Conservation (phyloP, 2,113 vertebrate genomes). For the Hepsetus odoe region DNA sequence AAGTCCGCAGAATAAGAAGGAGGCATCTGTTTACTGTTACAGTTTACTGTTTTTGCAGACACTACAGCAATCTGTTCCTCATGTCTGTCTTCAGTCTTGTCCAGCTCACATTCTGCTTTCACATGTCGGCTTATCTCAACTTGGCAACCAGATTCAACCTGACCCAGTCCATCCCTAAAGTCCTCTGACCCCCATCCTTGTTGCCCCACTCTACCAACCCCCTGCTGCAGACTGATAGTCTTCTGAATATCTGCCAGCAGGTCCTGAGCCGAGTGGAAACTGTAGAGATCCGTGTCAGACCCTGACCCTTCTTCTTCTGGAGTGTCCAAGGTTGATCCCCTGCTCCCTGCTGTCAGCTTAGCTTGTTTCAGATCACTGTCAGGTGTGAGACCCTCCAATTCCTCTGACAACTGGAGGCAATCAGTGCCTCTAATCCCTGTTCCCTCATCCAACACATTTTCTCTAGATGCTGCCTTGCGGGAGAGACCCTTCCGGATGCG, state of each 20-base stretch:
- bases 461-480: slow-evolving; percentile 81
- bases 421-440: slow-evolving; percentile 57
- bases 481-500: slow-evolving; percentile 87
- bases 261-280: slow-evolving; percentile 94
- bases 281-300: slow-evolving; percentile 92
- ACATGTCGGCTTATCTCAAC: background rate
- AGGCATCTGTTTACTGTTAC: background rate
- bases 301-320: slow-evolving; percentile 81
- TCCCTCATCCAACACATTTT: slow-evolving; percentile 80
- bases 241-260: slow-evolving; percentile 92
- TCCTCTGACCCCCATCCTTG: background rate
- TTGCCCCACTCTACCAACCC: slow-evolving; percentile 51
- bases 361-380: slow-evolving; percentile 79
- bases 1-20: background rate
- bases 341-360: slow-evolving; percentile 66
- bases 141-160: background rate
- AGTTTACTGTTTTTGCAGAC: background rate
- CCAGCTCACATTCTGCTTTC: background rate
- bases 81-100: background rate
- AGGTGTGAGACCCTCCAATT: slow-evolving; percentile 77
- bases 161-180: background rate
- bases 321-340: slow-evolving; percentile 60
- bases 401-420: slow-evolving; percentile 77
- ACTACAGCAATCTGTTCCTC: background rate
- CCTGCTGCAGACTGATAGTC: slow-evolving; percentile 83